A percentile compares a stretch with the other conserved stretches of the same genome.
Evolutionary conservation across 2,113 vertebrate genomes (phyloP).

Genomic region (Hipposideros armiger): DNA sequence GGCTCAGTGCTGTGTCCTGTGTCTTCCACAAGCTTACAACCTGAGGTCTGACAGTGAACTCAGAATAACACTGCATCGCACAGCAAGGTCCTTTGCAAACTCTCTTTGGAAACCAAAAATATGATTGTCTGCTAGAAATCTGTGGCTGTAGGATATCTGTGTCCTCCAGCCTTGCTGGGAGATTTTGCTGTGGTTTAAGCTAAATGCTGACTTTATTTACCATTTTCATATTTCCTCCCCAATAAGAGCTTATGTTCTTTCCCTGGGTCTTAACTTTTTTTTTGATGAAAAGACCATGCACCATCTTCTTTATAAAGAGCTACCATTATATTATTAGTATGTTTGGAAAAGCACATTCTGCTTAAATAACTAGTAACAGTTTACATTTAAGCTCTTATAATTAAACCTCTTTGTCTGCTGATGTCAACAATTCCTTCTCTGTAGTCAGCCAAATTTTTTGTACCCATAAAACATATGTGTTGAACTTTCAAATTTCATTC

Average conservation of each 20-base stretch:
- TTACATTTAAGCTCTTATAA: background rate
- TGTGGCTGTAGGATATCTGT: too few species aligned
- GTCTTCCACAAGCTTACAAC: rapidly evolving
- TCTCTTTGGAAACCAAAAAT: rapidly evolving
- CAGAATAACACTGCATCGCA: rapidly evolving
- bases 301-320: background rate
- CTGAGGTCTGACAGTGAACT: background rate
- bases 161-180: background rate
- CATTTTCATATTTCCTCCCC: background rate
- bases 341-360: background rate
- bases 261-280: background rate
- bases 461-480: background rate
- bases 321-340: rapidly evolving
- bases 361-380: background rate
- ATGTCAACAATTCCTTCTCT: background rate
- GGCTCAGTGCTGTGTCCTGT: background rate
- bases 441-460: background rate
- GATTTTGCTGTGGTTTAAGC: too few species aligned
- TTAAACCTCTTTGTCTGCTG: background rate
- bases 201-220: background rate
- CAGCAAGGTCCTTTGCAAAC: too few species aligned
- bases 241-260: background rate
- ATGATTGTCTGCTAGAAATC: background rate
- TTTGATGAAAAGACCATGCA: background rate
- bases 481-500: background rate